Evolutionary conservation across 1,140 invertebrate species (phyloP), one percentile per base, ranked within the genome.

Genomic region (Drosophila willistoni): DNA sequence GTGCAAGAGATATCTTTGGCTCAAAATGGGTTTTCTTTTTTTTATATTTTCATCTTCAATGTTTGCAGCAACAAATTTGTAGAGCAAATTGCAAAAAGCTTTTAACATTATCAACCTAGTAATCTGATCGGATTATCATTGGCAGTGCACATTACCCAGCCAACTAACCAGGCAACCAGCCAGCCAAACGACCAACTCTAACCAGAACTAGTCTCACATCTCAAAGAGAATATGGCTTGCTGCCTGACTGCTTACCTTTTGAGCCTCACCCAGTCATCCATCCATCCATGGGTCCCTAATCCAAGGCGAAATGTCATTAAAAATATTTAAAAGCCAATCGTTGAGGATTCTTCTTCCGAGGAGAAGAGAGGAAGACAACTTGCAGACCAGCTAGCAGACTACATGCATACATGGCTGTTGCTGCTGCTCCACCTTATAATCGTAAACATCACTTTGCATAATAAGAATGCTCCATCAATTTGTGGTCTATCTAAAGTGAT

Each of bases 361-460:
- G 61, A 42, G 34, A 25, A 25, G 22, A 25, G 22, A 25, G 4
- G 22, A 25, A 25, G 22, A 25, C 22, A 25, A 71, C 66, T 44
- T 42, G 51, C 19, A 51, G 17, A 51, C 44, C 44, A 51, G 44
- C 44, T n/a, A 17, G 42, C 42, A 10, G 44, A 51, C 44, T 10
- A n/a, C 41, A 13, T 47, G 14, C 22, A 25, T 25, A 25, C 22
- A 3, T 25, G 22, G 22, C 22, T 25, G 22, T 25, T 25, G 22
- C 17, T 51, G 29, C 14, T 57, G 57, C 61, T 63, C 42, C 71
- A 19, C 25, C 42, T 42, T 33, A 87, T 89, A 87, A 87, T 87
- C 84, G 84, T 85, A 89, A 85, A 89, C 89, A 91, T 91, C 89
- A 89, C 84, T 90, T 91, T 90, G 84, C 89, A 91, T 91, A 89